phyloP scores from a whole-genome alignment of 1,140 invertebrate genomes.

The Mactra quadrangularis region DNA sequence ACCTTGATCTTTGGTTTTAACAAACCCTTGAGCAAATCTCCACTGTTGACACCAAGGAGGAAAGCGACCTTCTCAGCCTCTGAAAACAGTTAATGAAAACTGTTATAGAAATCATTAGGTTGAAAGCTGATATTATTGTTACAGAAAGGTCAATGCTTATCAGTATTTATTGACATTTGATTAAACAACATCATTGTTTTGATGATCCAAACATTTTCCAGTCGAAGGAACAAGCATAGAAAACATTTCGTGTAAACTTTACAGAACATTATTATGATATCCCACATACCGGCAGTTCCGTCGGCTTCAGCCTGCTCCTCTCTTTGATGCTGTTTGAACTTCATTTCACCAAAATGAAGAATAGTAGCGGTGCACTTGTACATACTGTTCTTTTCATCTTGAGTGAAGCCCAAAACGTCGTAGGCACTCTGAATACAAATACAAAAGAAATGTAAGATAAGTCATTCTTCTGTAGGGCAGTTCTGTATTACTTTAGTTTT shows the following conservation, averaged over 20 bases:
- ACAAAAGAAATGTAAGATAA: too few species aligned
- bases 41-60: slow-evolving; percentile 88
- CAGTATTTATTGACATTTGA: too few species aligned
- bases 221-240: too few species aligned
- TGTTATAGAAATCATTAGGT: too few species aligned
- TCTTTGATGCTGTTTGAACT: slow-evolving; percentile 99
- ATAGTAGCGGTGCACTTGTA: slow-evolving; percentile 98
- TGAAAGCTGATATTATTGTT: too few species aligned
- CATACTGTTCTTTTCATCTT: slow-evolving; percentile 97
- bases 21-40: slow-evolving; percentile 86
- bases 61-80: slow-evolving; percentile 97
- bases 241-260: too few species aligned
- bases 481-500: too few species aligned
- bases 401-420: slow-evolving; percentile 97
- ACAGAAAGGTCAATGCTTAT: too few species aligned
- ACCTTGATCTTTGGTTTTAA: slow-evolving; percentile 86
- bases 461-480: too few species aligned
- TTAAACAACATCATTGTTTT: too few species aligned
- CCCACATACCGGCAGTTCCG: slow-evolving; percentile 87
- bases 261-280: background rate
- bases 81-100: too few species aligned
- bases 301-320: slow-evolving; percentile 99
- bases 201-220: too few species aligned
- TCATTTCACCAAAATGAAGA: slow-evolving; percentile 99
- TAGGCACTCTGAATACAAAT: slow-evolving; percentile 93